These are phyloP conservation scores for Plecotus auritus DNA, from an alignment of 2,113 vertebrate genomes.

Conservation along the genomic window DNA sequence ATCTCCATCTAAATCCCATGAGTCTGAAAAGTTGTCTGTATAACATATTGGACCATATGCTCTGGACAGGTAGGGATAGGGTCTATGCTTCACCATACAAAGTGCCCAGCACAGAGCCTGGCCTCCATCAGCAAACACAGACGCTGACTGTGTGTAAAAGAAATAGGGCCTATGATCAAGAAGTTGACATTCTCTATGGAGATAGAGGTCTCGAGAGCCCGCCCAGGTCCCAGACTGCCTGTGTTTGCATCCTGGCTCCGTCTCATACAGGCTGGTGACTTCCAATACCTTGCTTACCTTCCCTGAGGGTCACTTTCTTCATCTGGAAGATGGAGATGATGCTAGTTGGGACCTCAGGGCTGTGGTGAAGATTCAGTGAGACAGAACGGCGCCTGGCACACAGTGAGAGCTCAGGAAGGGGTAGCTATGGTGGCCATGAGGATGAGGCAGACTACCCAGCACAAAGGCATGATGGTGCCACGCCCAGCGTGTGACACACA, in stretches of 20 bases:
- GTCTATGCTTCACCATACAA: background rate
- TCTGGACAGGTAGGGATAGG: background rate
- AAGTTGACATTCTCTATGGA: background rate
- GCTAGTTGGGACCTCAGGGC: background rate
- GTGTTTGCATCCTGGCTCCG: background rate
- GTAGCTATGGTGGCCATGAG: background rate
- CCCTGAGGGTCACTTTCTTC: slow-evolving; percentile 6
- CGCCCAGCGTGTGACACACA: fast-evolving
- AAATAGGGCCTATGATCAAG: background rate
- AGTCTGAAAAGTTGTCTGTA: background rate
- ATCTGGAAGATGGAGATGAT: background rate
- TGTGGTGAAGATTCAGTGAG: background rate
- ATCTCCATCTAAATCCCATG: background rate
- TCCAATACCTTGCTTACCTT: background rate
- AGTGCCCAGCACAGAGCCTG: background rate
- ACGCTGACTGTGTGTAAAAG: background rate
- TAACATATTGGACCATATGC: background rate
- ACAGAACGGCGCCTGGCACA: background rate
- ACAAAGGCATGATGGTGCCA: fast-evolving
- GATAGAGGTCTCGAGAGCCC: background rate
- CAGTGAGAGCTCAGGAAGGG: background rate
- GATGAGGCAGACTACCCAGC: background rate
- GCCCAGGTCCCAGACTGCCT: background rate
- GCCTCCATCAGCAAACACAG: background rate
- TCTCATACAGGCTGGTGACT: background rate